Conservation (phyloP, 1,140 invertebrate genomes). For the Diorhabda elongata region DNA sequence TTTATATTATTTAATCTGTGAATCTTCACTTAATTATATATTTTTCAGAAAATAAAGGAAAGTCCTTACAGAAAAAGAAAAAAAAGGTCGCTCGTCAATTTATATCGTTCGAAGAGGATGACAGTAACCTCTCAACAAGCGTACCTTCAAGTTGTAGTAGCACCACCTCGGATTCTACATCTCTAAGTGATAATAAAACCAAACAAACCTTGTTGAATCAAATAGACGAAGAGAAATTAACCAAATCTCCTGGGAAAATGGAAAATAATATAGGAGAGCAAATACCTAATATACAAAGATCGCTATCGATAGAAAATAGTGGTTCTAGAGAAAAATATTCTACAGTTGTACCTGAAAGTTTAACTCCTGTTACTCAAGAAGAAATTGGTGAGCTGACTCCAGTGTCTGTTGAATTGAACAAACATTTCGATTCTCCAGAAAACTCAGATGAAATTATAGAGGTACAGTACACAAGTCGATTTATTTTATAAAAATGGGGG, state of each 20-base stretch:
- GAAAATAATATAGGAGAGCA: slow-evolving; percentile 13
- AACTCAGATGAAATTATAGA: slow-evolving; percentile 40
- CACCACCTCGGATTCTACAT: slow-evolving; percentile 33
- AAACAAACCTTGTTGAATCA: slow-evolving; percentile 14
- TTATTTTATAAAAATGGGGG: too few relatives aligned
- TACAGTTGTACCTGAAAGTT: slow-evolving; percentile 37
- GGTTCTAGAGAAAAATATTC: slow-evolving; percentile 39
- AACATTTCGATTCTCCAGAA: slow-evolving; percentile 34
- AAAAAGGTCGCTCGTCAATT: slow-evolving; percentile 42
- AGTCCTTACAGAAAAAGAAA: slow-evolving; percentile 34
- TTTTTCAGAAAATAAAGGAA: slow-evolving; percentile 24
- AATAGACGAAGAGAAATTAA: slow-evolving; percentile 19
- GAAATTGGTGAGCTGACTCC: slow-evolving; percentile 52
- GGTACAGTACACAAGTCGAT: slow-evolving; percentile 14
- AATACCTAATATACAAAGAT: slow-evolving; percentile 23
- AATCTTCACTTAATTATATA: background rate
- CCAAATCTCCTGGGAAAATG: slow-evolving; percentile 6
- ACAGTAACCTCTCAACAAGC: slow-evolving; percentile 39
- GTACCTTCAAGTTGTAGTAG: slow-evolving; percentile 40
- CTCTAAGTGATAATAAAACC: slow-evolving; percentile 24
- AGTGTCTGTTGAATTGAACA: slow-evolving; percentile 42
- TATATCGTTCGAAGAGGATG: slow-evolving; percentile 45
- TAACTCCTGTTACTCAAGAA: slow-evolving; percentile 50
- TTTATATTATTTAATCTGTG: background rate
- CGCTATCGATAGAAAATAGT: slow-evolving; percentile 41